Conservation (phyloP, 30 jellyfish, hydroid and myxozoan genomes). For the Aurelia coerulea region DNA sequence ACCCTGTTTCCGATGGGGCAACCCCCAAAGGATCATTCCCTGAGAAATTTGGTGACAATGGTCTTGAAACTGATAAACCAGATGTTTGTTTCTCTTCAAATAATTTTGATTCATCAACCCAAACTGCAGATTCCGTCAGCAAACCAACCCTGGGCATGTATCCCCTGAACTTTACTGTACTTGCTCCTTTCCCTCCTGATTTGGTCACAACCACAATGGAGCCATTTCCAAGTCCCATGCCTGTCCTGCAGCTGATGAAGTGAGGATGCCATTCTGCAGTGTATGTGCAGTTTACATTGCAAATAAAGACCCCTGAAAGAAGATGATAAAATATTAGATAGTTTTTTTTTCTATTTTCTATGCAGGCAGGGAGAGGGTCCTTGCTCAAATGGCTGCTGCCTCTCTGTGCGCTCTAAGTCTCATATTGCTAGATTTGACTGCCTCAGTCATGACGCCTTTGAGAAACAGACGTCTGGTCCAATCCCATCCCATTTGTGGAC, state of each 20-base stretch:
- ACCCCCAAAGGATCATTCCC: conserved; percentile 94
- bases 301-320: conserved; percentile 84
- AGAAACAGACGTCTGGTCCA: too few species aligned
- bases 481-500: too few species aligned
- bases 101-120: conserved; percentile 98
- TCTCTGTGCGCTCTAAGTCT: neutral
- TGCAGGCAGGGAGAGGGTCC: too few species aligned
- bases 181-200: conserved; percentile 94
- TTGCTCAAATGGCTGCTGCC: too few species aligned
- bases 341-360: too few species aligned
- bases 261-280: conserved; percentile 97
- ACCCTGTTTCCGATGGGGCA: conserved; percentile 99
- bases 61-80: conserved; percentile 83
- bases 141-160: conserved; percentile 97
- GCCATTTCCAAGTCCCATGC: conserved; percentile 90
- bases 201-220: conserved; percentile 88
- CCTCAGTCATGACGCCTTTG: neutral
- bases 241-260: conserved; percentile 86
- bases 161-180: conserved; percentile 93
- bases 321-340: neutral
- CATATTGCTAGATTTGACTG: neutral
- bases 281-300: conserved; percentile 91
- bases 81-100: conserved; percentile 95
- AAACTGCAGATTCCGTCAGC: conserved; percentile 94
- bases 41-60: conserved; percentile 65